These are phyloP conservation scores for Poeciliopsis paucimaculata DNA, from an alignment of 2,797 vertebrate species.

Conservation along the genomic window DNA sequence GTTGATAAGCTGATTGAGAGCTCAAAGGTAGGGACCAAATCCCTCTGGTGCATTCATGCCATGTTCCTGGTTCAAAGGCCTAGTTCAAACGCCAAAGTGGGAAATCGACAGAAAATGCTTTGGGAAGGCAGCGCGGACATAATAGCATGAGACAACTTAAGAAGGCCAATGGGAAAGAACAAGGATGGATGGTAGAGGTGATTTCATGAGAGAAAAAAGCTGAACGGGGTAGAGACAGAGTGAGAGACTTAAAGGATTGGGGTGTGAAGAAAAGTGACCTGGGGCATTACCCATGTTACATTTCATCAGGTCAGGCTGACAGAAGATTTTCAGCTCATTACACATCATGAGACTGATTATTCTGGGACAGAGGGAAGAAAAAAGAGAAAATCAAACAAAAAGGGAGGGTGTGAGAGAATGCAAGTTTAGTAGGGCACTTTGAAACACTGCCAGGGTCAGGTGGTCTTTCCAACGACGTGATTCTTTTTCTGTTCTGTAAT, in stretches of 20 bases:
- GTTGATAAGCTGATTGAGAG: slow-evolving; percentile 78
- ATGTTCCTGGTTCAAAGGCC: slow-evolving; percentile 80
- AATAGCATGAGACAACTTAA: slow-evolving; percentile 56
- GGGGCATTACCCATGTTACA: slow-evolving; percentile 76
- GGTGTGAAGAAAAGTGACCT: slow-evolving; percentile 75
- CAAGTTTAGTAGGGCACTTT: slow-evolving; percentile 59
- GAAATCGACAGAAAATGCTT: slow-evolving; percentile 38
- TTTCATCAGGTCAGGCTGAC: slow-evolving; percentile 76
- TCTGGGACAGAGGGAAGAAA: slow-evolving; percentile 63
- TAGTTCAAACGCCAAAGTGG: slow-evolving; percentile 74
- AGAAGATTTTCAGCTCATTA: slow-evolving; percentile 78
- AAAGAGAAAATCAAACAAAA: slow-evolving; percentile 59
- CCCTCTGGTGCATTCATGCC: slow-evolving; percentile 78
- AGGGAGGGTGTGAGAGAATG: slow-evolving; percentile 61
- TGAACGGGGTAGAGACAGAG: slow-evolving; percentile 25
- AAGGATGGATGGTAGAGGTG: slow-evolving; percentile 39
- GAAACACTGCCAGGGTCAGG: slow-evolving; percentile 78
- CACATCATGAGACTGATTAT: slow-evolving; percentile 83
- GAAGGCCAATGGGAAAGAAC: slow-evolving; percentile 49
- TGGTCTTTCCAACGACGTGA: slow-evolving; percentile 67
- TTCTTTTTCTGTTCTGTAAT: slow-evolving; percentile 21
- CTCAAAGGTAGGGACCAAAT: slow-evolving; percentile 76
- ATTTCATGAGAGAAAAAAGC: slow-evolving; percentile 36
- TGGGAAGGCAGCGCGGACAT: slow-evolving; percentile 31
- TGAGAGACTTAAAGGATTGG: slow-evolving; percentile 50